phyloP scores from a whole-genome alignment of 2,888 invertebrate genomes.

The Mythimna impura region DNA sequence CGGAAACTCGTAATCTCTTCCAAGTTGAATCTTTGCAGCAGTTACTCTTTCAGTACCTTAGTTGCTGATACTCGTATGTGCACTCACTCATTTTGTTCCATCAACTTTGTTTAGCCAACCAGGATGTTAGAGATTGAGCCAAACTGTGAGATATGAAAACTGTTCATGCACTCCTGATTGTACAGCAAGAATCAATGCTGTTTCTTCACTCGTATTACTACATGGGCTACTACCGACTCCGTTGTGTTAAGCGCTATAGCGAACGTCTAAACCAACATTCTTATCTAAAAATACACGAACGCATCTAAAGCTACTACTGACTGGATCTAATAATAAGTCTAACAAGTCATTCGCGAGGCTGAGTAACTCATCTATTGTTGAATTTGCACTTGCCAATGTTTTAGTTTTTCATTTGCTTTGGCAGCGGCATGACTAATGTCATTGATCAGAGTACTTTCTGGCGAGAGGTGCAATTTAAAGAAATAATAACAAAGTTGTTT shows the following conservation, averaged over 20 bases:
- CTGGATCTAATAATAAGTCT: constrained; percentile 67
- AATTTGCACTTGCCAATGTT: constrained; percentile 68
- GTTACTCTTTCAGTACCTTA: not conserved
- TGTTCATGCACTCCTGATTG: not conserved
- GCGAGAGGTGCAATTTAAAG: constrained; percentile 12
- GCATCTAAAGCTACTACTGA: constrained; percentile 68
- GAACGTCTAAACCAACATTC: constrained; percentile 67
- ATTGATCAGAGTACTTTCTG: constrained; percentile 61
- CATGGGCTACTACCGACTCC: constrained; percentile 47
- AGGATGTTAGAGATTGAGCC: not conserved
- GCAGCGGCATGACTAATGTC: constrained; percentile 61
- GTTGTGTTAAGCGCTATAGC: constrained; percentile 56
- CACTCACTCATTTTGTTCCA: not conserved
- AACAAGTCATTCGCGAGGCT: constrained; percentile 69
- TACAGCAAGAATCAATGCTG: constrained; percentile 35
- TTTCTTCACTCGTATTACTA: constrained; percentile 39
- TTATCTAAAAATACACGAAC: constrained; percentile 68
- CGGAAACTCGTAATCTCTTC: not conserved
- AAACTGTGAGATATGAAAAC: not conserved
- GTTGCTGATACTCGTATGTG: not conserved
- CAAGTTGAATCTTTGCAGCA: not conserved
- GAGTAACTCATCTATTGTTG: constrained; percentile 70
- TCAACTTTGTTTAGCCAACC: not conserved
- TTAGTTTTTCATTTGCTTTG: constrained; percentile 61
- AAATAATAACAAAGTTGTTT: constrained; percentile 18